Conservation (phyloP, 2,797 vertebrate species). For the Oceanodroma leucorhoa region DNA sequence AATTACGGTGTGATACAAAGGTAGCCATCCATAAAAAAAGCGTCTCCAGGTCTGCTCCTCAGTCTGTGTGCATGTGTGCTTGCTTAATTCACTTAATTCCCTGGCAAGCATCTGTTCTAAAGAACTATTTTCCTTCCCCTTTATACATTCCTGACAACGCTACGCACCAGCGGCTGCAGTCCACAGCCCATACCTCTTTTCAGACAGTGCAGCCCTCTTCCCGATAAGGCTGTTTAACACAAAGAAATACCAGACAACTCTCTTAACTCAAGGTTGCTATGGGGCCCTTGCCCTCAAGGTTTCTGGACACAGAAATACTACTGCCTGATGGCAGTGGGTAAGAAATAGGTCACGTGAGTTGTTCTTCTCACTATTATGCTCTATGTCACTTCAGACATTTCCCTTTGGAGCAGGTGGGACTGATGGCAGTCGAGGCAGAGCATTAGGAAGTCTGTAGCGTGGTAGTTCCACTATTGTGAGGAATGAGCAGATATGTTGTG, state of each 20-base stretch:
- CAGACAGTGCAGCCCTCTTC: neutral
- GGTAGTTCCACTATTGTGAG: neutral
- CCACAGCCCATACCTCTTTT: neutral
- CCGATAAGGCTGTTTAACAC: neutral
- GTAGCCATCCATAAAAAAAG: neutral
- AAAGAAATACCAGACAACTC: neutral
- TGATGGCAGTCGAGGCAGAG: neutral
- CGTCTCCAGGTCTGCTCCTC: neutral
- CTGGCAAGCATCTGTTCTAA: neutral
- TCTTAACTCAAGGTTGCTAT: neutral
- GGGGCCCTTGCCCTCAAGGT: neutral
- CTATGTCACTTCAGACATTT: neutral
- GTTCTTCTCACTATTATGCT: neutral
- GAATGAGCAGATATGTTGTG: neutral
- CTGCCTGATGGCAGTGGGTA: neutral
- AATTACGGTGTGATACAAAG: neutral
- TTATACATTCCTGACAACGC: neutral
- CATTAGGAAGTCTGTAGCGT: neutral
- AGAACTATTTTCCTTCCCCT: neutral
- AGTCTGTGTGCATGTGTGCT: accelerated
- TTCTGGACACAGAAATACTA: neutral
- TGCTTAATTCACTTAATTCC: neutral
- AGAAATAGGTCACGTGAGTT: neutral
- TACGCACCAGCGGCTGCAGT: neutral
- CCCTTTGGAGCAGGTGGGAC: neutral